phyloP scores from a whole-genome alignment of 2,797 vertebrate genomes.

The Hemitrygon akajei region DNA sequence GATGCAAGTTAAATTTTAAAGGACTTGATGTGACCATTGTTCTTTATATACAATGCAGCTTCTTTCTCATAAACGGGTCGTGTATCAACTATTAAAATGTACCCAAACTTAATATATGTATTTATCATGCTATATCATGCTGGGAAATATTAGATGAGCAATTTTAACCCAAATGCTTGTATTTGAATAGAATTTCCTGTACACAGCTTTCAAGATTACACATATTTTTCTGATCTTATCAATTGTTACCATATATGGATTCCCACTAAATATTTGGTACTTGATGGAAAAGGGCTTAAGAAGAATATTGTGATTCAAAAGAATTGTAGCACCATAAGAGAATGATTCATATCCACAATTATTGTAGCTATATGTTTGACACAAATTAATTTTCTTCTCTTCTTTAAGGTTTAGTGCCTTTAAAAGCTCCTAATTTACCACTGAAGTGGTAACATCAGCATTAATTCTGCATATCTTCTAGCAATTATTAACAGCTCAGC shows the following conservation, averaged over 20 bases:
- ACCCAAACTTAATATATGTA: not conserved
- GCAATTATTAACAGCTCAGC: not conserved
- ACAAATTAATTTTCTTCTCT: not conserved
- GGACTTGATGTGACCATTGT: not conserved
- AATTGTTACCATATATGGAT: not conserved
- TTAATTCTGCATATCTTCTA: not conserved
- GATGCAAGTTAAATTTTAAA: not conserved
- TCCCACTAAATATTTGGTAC: not conserved
- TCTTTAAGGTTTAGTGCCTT: not conserved
- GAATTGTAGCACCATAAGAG: not conserved
- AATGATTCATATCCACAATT: not conserved
- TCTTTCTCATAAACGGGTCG: not conserved
- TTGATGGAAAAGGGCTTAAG: not conserved
- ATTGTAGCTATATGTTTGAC: not conserved
- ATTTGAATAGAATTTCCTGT: not conserved
- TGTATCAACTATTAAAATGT: not conserved
- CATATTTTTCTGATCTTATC: not conserved
- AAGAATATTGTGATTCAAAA: not conserved
- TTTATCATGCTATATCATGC: not conserved
- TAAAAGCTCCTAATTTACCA: not conserved
- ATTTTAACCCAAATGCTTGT: not conserved
- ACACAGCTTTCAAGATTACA: not conserved
- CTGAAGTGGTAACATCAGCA: not conserved
- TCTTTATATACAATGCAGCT: not conserved
- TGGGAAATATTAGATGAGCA: not conserved